These are phyloP conservation scores for Pseudocheirus occidentalis DNA, from an alignment of 2,797 vertebrate genomes.

Conservation along the genomic window DNA sequence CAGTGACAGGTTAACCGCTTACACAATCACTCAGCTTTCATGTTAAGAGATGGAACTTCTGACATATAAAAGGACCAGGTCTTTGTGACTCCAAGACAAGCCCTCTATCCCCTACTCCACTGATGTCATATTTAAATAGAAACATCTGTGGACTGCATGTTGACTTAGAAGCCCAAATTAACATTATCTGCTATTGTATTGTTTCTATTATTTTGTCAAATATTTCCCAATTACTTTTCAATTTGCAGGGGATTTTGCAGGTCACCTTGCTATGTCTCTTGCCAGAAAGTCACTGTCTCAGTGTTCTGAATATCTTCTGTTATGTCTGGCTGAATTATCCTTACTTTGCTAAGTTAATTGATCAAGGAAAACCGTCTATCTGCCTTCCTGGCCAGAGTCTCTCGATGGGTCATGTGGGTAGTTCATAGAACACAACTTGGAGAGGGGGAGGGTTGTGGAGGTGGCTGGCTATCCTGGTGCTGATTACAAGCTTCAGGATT, in stretches of 20 bases:
- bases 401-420: not conserved
- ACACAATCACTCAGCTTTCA: not conserved
- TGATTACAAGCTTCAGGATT: conserved; percentile 55
- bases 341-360: not conserved
- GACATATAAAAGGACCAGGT: not conserved
- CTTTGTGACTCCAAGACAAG: not conserved
- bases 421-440: conserved; percentile 24
- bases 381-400: not conserved
- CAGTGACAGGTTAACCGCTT: not conserved
- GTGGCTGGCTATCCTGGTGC: not conserved
- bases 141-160: not conserved
- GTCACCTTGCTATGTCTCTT: not conserved
- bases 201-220: not conserved
- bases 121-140: not conserved
- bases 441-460: conserved; percentile 29
- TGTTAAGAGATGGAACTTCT: not conserved
- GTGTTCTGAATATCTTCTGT: not conserved
- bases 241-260: not conserved
- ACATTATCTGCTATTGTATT: not conserved
- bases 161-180: not conserved
- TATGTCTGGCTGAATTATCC: not conserved
- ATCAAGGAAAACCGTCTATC: not conserved
- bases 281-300: not conserved
- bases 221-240: not conserved
- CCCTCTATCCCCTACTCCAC: not conserved